These are phyloP conservation scores for Corythornis vintsioides DNA, from an alignment of 2,113 vertebrate species.

Conservation along the genomic window DNA sequence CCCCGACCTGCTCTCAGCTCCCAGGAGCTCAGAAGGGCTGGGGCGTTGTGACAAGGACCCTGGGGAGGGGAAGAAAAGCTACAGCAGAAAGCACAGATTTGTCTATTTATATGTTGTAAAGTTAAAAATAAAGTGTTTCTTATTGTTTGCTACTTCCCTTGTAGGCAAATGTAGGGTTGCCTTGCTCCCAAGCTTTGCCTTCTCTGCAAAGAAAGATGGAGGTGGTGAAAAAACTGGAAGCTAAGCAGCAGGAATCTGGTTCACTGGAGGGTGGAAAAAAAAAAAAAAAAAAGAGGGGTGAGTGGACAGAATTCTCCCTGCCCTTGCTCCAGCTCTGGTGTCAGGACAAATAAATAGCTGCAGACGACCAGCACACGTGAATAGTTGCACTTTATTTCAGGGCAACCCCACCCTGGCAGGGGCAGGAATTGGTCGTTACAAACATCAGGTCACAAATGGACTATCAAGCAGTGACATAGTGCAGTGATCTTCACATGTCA, in stretches of 20 bases:
- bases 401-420: slow-evolving; percentile 9
- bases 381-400: slow-evolving; percentile 74
- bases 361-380: background rate
- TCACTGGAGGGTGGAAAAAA: background rate
- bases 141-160: slow-evolving; percentile 83
- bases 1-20: background rate
- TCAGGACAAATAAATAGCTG: background rate
- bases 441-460: background rate
- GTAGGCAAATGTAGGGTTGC: slow-evolving; percentile 43
- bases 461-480: background rate
- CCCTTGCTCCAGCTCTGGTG: background rate
- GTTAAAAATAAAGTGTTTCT: slow-evolving; percentile 87
- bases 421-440: background rate
- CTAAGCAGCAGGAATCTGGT: background rate
- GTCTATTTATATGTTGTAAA: slow-evolving; percentile 87
- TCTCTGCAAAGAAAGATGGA: background rate
- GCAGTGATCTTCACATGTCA: background rate
- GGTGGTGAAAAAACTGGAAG: background rate
- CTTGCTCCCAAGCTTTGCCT: background rate
- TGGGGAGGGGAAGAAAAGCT: slow-evolving; percentile 30
- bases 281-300: background rate
- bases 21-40: background rate
- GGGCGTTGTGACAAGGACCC: slow-evolving; percentile 7
- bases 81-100: slow-evolving; percentile 79
- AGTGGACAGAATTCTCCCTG: accelerated